phyloP scores from a whole-genome alignment of 2,797 vertebrate genomes.

The Emydoidea blandingii region DNA sequence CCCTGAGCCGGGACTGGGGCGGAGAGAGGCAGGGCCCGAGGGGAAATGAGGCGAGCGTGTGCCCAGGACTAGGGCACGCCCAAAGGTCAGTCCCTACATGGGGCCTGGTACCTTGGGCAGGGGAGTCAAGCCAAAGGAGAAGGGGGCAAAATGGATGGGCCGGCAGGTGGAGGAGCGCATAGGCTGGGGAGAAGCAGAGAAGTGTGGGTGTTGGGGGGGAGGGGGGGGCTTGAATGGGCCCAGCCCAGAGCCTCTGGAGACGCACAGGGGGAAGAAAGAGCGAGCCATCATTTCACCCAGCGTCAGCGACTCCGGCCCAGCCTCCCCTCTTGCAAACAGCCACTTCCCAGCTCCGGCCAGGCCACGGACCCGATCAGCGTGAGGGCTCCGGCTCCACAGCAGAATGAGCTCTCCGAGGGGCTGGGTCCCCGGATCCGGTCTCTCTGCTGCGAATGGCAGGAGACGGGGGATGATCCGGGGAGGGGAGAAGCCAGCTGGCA shows the following conservation, averaged over 20 bases:
- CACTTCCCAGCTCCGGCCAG: rapidly evolving
- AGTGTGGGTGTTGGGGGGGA: neutral
- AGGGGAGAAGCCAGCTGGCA: neutral
- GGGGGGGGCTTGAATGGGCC: neutral
- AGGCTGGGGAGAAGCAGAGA: too few relatives aligned
- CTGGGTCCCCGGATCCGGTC: neutral
- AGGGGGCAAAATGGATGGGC: neutral
- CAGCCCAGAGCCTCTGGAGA: neutral
- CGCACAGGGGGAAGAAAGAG: too few relatives aligned
- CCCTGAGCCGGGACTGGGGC: neutral
- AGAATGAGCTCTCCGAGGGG: too few relatives aligned
- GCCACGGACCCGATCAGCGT: neutral
- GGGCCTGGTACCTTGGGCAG: neutral
- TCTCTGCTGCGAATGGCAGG: neutral
- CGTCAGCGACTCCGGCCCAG: neutral
- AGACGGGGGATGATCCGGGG: neutral
- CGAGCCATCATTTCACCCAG: rapidly evolving
- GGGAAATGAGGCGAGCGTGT: neutral
- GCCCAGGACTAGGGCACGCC: too few relatives aligned
- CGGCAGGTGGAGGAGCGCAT: neutral
- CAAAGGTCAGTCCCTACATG: too few relatives aligned
- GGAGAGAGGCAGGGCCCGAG: neutral
- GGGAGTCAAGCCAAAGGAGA: neutral
- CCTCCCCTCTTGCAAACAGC: rapidly evolving
- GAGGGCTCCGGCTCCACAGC: neutral